Evolutionary conservation across 2,797 vertebrate species (phyloP), one percentile per base, ranked within the genome.

Genomic region (Platalea minor): DNA sequence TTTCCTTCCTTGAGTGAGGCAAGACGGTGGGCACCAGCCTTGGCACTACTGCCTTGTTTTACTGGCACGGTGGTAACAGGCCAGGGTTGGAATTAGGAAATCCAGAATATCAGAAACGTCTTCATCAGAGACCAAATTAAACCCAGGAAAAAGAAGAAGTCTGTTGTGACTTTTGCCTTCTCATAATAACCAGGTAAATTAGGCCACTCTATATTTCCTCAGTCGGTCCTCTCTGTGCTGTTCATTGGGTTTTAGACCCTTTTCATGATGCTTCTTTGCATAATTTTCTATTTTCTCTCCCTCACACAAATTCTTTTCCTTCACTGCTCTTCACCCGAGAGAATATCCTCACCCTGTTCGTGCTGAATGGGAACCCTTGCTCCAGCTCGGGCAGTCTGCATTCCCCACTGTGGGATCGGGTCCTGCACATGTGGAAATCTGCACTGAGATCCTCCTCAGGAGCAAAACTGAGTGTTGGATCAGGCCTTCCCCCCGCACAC

Each of bases 341-440:
- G 29, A 31, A 45, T 43, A 60, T 43, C 24, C n/a, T 69, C 61
- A 41, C 31, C 25, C 51, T 72, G 7, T 85, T 72, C 1, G 1
- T 7, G 26, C 43, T 85, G 68, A 80, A 61, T 33, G 21, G 26
- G 14, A 91, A 11, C 17, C 24, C 33, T 73, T 2, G 3, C 33
- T 59, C 26, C 1, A 1, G 25, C 33, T 83, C 13, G 3, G 20
- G 14, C 2, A 2, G n/a, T 28, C 15, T 59, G 56, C 28, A 11
- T 60, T 92, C 61, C n/a, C 31, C 23, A 51, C 46, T 2, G 0
- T 6, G 46, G 56, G 35, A 50, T 41, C 43, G 64, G 26, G 23
- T 79, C 50, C 84, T 2, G 1, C n/a, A 16, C 1, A 2, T 12
- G 8, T 1, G 2, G 39, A 64, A 59, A 84, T 79, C 45, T 39